Base-by-base conservation (phyloP, 2,888 invertebrate genomes). In the Cephalotes varians region DNA sequence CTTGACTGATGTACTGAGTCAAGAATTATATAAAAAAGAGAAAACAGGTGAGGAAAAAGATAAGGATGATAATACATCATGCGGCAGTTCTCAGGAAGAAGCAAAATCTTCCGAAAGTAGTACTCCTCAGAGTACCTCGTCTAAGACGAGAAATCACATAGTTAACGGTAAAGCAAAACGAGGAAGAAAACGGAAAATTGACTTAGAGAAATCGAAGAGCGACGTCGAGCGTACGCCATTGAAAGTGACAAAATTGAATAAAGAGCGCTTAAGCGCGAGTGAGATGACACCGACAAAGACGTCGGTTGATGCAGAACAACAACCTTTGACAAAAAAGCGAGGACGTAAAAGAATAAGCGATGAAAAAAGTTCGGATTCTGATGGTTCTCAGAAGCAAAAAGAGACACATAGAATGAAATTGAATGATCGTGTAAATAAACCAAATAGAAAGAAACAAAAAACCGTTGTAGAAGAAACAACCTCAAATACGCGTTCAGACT, bases 1-100 rank as follows among this genome's bases (percentile, higher is more conserved):
- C 18, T 77, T 94, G 3, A 92, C 91, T 73, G 94, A 94, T 79
- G 91, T 94, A 5, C 79, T 93, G 47, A 86, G 34, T 21, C 67
- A 86, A 34, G 31, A 81, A 71, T 79, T 58, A 37, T 5, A 25
- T 12, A 86, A 60, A 18, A 58, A 85, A 28, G 40, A 89, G 44
- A 81, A 89, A 31, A 58, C 80, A n/a, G 88, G 89, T n/a, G 89
- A 86, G 2, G 88, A 91, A n/a, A 90, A 91, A 25, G 89, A 91
- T 64, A 34, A 84, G 2, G 65, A 91, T 4, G 92, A 92, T 37
- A 84, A 90, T 31, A 58, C 91, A 4, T 92, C 86, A 2, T 89
- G 90, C 25, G 89, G 90, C 4, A 90, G 87, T 64, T 91, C 90
- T 0, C 31, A 62, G 25, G 47, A 74, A 21, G 69, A 76, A n/a